Evolutionary conservation across 2,888 invertebrate genomes (phyloP).

Genomic region (Imbricaverruca yamaguchii): DNA sequence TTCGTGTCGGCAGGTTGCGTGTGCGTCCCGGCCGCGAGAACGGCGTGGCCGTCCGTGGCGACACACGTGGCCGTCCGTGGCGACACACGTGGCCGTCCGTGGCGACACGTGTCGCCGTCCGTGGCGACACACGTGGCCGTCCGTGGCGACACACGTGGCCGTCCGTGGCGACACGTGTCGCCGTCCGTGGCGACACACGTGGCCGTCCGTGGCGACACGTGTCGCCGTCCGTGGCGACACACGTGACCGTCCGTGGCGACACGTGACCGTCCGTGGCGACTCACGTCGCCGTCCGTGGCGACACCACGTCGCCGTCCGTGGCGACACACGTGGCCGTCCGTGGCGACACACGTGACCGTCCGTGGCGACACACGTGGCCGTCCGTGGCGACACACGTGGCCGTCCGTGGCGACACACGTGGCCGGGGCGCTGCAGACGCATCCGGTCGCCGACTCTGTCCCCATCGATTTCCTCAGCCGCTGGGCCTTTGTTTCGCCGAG

Average conservation of each 20-base stretch:
- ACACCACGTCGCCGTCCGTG: too few species aligned
- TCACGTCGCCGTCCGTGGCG: too few species aligned
- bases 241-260: neutral
- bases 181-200: neutral
- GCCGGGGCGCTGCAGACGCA: neutral
- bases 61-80: neutral
- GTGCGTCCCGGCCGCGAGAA: neutral
- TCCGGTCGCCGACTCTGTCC: neutral
- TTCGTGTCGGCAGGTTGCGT: too few species aligned
- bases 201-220: too few species aligned
- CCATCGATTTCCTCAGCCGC: neutral
- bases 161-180: too few species aligned
- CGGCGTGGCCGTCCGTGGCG: neutral
- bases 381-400: neutral
- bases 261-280: neutral
- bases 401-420: neutral
- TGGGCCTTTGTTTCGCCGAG: neutral
- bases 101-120: too few species aligned
- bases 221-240: neutral
- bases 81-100: neutral
- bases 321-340: neutral
- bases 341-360: neutral
- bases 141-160: neutral
- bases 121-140: neutral
- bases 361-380: neutral